These are phyloP conservation scores for Nemurella pictetii DNA, from an alignment of 2,888 invertebrate genomes.

Conservation along the genomic window DNA sequence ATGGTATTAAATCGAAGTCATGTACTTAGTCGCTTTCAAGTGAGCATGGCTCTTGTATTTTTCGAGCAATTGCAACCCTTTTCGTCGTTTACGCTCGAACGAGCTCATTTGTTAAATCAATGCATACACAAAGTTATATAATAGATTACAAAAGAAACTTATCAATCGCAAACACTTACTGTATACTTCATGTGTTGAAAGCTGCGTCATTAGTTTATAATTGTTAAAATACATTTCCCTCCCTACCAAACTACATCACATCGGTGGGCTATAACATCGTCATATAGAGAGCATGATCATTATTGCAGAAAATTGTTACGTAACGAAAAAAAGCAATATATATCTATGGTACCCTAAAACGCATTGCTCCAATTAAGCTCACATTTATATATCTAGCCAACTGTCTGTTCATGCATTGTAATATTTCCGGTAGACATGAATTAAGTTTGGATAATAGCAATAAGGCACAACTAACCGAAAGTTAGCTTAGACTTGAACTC, in stretches of 20 bases:
- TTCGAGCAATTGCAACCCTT: background rate
- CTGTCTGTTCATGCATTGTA: background rate
- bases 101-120: background rate
- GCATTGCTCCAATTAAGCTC: background rate
- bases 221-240: background rate
- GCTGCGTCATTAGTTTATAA: background rate
- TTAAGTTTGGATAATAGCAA: background rate
- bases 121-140: background rate
- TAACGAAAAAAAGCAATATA: background rate
- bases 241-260: background rate
- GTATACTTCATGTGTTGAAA: background rate
- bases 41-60: background rate
- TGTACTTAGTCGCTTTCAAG: background rate
- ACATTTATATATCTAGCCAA: background rate
- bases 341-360: background rate
- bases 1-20: background rate
- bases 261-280: too few relatives aligned
- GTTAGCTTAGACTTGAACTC: background rate
- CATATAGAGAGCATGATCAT: too few relatives aligned
- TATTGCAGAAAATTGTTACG: background rate
- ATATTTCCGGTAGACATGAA: conserved; percentile 11
- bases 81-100: background rate
- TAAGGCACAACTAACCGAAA: background rate
- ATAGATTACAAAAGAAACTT: background rate
- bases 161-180: background rate